Conservation (phyloP, 2,888 invertebrate genomes). For the Melieria crassipennis region DNA sequence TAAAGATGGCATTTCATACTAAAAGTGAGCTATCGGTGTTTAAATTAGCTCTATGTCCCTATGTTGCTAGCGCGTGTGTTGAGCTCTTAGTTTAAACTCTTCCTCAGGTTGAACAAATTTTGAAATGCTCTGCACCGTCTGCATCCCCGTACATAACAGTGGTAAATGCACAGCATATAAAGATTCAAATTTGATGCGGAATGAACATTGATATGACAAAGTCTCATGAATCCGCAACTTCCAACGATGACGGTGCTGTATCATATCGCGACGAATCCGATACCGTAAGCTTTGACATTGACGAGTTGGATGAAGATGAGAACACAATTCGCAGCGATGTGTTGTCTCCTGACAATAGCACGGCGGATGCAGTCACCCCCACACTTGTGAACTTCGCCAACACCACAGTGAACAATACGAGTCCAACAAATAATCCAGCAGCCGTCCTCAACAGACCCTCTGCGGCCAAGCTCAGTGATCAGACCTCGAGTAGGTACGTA, state of each 20-base stretch:
- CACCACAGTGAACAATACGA: not conserved
- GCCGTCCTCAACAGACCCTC: conserved; percentile 40
- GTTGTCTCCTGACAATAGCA: conserved; percentile 18
- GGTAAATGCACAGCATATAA: not conserved
- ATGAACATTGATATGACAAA: conserved; percentile 6
- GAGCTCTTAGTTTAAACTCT: not conserved
- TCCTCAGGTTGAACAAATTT: not conserved
- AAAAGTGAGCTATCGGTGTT: no score
- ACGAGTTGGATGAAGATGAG: conserved; percentile 50
- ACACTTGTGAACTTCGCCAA: not conserved
- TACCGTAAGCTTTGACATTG: conserved; percentile 59
- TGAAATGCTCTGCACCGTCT: not conserved
- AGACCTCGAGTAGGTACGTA: no score
- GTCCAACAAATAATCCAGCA: conserved; percentile 40
- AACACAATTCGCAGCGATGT: conserved; percentile 37
- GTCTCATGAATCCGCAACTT: conserved; percentile 6
- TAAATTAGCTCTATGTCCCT: no score
- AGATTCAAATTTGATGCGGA: not conserved
- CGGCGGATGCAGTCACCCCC: not conserved
- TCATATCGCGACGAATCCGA: conserved; percentile 39
- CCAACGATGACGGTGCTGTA: conserved; percentile 24
- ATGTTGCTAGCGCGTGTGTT: no score
- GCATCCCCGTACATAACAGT: not conserved
- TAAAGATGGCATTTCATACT: no score
- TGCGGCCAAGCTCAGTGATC: not conserved